A percentile compares a stretch with the other conserved stretches of the same genome.
These are phyloP conservation scores for Xyrauchen texanus DNA, from an alignment of 2,113 vertebrate species.

Conservation along the genomic window DNA sequence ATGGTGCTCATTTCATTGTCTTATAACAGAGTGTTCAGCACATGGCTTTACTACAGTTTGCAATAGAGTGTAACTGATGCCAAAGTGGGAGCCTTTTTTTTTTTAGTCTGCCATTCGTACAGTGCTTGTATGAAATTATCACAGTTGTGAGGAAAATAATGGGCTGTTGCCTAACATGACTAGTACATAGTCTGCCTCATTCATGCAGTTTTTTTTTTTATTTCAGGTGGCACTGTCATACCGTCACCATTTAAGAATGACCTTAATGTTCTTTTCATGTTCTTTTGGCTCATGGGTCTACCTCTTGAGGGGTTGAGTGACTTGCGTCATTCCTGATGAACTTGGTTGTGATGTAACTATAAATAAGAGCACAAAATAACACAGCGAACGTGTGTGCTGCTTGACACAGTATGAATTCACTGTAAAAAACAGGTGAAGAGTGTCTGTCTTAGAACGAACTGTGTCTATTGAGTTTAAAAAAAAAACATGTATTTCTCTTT, in stretches of 20 bases:
- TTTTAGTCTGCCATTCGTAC: too few species aligned
- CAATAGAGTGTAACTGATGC: too few species aligned
- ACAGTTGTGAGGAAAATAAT: background rate
- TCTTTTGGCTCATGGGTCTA: background rate
- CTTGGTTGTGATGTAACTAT: background rate
- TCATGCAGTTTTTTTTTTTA: background rate
- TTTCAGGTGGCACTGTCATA: background rate
- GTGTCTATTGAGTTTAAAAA: background rate
- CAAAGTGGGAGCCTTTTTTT: too few species aligned
- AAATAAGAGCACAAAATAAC: conserved; percentile 32
- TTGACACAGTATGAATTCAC: background rate
- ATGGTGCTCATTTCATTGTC: background rate
- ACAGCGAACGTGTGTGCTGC: background rate
- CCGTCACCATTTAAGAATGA: background rate
- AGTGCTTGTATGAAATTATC: background rate
- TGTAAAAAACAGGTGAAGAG: background rate
- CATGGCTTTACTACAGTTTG: too few species aligned
- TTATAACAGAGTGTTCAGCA: background rate
- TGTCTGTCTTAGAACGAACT: conserved; percentile 20
- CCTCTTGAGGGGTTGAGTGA: conserved; percentile 29
- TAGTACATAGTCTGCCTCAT: background rate
- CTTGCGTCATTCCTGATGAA: conserved; percentile 31
- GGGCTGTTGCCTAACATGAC: background rate
- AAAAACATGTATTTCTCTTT: too few species aligned
- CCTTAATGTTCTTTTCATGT: conserved; percentile 22